These are phyloP conservation scores for Bergia sp. DNA, from an alignment of 92 coral and sea anemone species.

Conservation along the genomic window DNA sequence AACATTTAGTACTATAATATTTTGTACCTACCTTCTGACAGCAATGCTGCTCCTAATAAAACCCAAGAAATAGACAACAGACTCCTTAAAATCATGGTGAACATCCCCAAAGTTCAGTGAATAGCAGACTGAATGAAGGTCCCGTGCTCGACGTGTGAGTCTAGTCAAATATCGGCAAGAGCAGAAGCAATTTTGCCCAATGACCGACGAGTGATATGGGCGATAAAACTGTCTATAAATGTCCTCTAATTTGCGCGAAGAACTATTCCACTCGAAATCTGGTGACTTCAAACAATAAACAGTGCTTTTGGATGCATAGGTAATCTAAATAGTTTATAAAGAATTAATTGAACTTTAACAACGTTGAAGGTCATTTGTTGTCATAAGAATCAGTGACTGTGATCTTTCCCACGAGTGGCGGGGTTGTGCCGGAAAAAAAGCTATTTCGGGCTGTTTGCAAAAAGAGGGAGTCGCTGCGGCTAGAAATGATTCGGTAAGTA, in stretches of 20 bases:
- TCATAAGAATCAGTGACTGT: not conserved
- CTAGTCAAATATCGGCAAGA: conserved; percentile 24
- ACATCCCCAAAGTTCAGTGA: not conserved
- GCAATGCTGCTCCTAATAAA: not conserved
- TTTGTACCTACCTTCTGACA: conserved; percentile 12
- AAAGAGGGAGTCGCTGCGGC: not conserved
- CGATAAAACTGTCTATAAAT: not conserved
- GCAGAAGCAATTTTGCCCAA: conserved; percentile 33
- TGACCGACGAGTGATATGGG: conserved; percentile 37
- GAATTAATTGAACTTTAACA: not conserved
- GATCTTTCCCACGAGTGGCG: not conserved
- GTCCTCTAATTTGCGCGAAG: not conserved
- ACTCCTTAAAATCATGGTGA: not conserved
- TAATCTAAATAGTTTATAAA: not conserved
- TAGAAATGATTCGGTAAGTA: not conserved
- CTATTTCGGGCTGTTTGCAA: not conserved
- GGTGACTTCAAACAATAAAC: not conserved
- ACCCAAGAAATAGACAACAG: conserved; percentile 30
- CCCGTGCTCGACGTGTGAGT: conserved; percentile 11
- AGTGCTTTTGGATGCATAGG: not conserved
- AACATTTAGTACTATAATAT: not conserved
- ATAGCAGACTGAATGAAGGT: not conserved
- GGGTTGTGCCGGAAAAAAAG: conserved; percentile 21
- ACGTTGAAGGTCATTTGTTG: not conserved
- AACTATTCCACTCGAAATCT: conserved; percentile 1